Evolutionary conservation across 2,797 vertebrate species (phyloP).

Genomic region (Phrynocephalus vlangalii): DNA sequence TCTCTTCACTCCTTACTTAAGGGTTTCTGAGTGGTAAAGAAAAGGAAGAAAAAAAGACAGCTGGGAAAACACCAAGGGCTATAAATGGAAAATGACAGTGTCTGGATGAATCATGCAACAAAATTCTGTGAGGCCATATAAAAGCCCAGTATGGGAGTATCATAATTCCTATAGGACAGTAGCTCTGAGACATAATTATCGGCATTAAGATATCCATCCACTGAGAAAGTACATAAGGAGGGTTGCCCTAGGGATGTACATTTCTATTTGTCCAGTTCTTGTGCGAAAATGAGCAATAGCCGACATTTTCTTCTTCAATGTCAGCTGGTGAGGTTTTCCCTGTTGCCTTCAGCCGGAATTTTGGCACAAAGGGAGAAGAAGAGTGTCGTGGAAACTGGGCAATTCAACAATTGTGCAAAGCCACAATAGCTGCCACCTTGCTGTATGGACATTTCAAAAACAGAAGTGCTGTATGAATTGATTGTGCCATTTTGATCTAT

Average conservation of each 20-base stretch:
- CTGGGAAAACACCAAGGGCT: background rate
- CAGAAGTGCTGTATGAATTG: no score
- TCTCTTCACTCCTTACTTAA: background rate
- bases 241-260: background rate
- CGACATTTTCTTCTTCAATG: no score
- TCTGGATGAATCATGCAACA: background rate
- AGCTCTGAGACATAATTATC: background rate
- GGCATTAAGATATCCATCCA: background rate
- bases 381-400: no score
- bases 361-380: no score
- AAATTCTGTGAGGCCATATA: background rate
- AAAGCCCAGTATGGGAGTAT: background rate
- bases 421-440: no score
- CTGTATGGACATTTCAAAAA: no score
- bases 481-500: no score
- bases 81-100: background rate
- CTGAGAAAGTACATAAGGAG: background rate
- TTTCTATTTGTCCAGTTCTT: no score
- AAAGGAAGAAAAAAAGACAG: background rate
- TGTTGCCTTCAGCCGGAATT: no score
- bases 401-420: no score
- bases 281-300: no score
- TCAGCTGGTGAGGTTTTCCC: no score
- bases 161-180: background rate
- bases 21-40: background rate